These are phyloP conservation scores for Coilia nasus DNA, from an alignment of 2,797 vertebrate genomes.

Conservation along the genomic window DNA sequence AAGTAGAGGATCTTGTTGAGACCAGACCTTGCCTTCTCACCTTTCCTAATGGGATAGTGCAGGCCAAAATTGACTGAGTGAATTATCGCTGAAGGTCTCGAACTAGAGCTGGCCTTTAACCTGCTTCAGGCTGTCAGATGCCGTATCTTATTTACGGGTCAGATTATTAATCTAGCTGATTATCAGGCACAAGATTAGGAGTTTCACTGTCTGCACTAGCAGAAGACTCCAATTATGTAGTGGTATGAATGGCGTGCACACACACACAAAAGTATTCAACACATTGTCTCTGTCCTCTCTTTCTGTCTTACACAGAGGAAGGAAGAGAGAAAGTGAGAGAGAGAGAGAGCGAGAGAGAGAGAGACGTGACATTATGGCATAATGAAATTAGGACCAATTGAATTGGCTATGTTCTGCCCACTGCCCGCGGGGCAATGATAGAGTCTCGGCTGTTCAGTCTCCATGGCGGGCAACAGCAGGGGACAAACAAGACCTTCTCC, in stretches of 20 bases:
- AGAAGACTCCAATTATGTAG: slow-evolving; percentile 43
- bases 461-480: slow-evolving; percentile 54
- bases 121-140: background rate
- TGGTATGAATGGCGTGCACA: slow-evolving; percentile 38
- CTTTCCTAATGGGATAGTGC: background rate
- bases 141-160: background rate
- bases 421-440: slow-evolving; percentile 57
- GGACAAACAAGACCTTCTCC: slow-evolving; percentile 72
- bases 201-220: slow-evolving; percentile 29
- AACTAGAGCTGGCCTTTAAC: background rate
- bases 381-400: slow-evolving; percentile 73
- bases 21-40: background rate
- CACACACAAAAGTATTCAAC: slow-evolving; percentile 44
- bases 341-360: background rate
- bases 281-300: background rate
- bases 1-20: background rate
- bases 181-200: slow-evolving; percentile 17
- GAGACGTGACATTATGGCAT: slow-evolving; percentile 55
- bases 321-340: too few species aligned
- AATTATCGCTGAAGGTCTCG: background rate
- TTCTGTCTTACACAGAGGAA: background rate
- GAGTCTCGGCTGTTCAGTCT: slow-evolving; percentile 63
- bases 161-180: background rate
- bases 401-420: slow-evolving; percentile 66
- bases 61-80: background rate